phyloP scores from a whole-genome alignment of 2,797 vertebrate genomes.

The Gila robusta region DNA sequence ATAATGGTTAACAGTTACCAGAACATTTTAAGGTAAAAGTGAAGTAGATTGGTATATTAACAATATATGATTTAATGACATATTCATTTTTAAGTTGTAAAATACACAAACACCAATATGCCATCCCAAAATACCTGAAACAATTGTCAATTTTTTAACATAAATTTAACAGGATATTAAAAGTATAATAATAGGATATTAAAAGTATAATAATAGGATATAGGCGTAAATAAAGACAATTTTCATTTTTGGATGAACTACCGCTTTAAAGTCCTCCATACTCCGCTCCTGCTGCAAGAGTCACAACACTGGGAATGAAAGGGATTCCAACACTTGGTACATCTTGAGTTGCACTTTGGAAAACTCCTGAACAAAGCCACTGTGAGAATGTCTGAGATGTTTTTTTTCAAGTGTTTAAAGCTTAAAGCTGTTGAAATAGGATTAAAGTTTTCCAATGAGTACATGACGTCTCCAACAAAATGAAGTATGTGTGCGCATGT shows the following conservation, averaged over 20 bases:
- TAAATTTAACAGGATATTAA: background rate
- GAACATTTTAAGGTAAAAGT: too few relatives aligned
- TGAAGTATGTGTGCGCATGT: background rate
- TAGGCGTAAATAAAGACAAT: background rate
- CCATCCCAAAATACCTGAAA: background rate
- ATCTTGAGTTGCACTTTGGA: background rate
- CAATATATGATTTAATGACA: background rate
- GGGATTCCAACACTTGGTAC: background rate
- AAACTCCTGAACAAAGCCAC: constrained; percentile 24
- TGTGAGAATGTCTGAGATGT: background rate
- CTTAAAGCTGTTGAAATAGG: background rate
- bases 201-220: too few relatives aligned
- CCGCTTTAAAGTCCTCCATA: background rate
- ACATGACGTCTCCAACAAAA: background rate
- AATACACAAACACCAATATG: background rate
- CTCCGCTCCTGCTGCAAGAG: background rate
- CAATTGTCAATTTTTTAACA: background rate
- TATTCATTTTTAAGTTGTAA: background rate
- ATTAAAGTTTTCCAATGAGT: background rate
- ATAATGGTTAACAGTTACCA: too few relatives aligned
- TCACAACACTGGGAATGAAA: background rate
- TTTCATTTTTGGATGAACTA: background rate
- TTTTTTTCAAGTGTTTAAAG: background rate
- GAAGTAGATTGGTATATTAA: too few relatives aligned
- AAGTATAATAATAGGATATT: too few relatives aligned